Conservation (phyloP, 2,888 invertebrate species). For the Monopis laevigella region DNA sequence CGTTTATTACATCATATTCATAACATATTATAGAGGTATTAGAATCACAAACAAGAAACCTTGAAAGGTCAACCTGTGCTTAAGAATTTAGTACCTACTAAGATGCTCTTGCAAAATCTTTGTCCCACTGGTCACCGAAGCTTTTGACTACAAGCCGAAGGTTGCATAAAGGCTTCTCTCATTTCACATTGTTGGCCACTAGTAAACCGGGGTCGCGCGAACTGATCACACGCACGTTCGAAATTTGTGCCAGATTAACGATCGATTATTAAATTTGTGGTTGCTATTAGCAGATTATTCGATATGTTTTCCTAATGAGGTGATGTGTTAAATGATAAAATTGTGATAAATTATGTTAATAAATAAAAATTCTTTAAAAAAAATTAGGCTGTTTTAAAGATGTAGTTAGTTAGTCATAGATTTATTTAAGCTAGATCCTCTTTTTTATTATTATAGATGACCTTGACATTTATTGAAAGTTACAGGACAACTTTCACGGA, state of each 20-base stretch:
- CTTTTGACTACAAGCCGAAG: constrained; percentile 56
- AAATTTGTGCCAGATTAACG: constrained; percentile 25
- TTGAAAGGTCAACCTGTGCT: constrained; percentile 3
- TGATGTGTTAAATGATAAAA: constrained; percentile 16
- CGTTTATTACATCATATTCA: too few species aligned
- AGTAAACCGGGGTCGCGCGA: constrained; percentile 46
- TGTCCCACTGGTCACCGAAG: constrained; percentile 29
- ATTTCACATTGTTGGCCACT: constrained; percentile 36
- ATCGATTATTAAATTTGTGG: neutral
- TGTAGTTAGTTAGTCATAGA: too few species aligned
- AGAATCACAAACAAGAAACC: neutral
- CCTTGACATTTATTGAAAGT: neutral
- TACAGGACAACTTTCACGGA: constrained; percentile 5
- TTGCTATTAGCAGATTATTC: neutral
- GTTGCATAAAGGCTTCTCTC: constrained; percentile 54
- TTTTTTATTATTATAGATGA: neutral
- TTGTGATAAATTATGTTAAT: neutral
- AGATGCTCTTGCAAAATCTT: constrained; percentile 45
- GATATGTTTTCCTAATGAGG: constrained; percentile 22
- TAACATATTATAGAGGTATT: too few species aligned
- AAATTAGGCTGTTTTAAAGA: too few species aligned
- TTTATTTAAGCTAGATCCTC: too few species aligned
- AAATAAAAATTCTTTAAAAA: too few species aligned
- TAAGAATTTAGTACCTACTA: constrained; percentile 14
- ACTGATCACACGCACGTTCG: constrained; percentile 38